phyloP scores from a whole-genome alignment of 2,113 vertebrate genomes.

The Tragelaphus buxtoni region DNA sequence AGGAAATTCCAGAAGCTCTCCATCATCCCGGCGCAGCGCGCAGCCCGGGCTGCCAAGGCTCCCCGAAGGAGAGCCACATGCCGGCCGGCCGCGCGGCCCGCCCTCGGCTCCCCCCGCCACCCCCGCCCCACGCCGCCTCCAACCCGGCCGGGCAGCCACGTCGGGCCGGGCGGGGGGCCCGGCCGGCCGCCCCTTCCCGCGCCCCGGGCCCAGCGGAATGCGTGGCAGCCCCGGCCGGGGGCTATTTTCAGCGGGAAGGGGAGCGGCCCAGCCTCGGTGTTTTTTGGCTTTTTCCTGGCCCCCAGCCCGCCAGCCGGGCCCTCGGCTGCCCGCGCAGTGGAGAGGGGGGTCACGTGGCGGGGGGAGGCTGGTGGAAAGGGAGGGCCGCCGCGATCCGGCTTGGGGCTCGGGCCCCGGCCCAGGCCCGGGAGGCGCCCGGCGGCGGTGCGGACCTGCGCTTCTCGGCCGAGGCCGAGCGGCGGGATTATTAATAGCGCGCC shows the following conservation, averaged over 20 bases:
- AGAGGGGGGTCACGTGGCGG: slow-evolving; percentile 81
- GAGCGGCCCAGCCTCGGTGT: slow-evolving; percentile 83
- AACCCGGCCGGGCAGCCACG: slow-evolving; percentile 49
- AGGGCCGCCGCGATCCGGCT: slow-evolving; percentile 13
- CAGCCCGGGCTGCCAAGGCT: too few species aligned
- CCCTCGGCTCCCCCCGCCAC: too few species aligned
- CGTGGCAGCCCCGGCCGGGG: slow-evolving; percentile 80
- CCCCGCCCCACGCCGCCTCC: not conserved
- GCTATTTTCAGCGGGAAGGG: slow-evolving; percentile 83
- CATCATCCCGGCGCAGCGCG: too few species aligned
- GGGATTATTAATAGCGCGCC: slow-evolving; percentile 52
- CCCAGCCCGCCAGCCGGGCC: slow-evolving; percentile 80
- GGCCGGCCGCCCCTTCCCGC: slow-evolving; percentile 71
- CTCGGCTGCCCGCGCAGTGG: slow-evolving; percentile 80
- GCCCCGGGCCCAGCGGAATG: slow-evolving; percentile 61
- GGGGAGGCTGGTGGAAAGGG: not conserved
- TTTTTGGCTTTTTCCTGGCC: slow-evolving; percentile 84
- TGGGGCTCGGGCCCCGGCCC: not conserved
- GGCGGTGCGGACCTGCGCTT: not conserved
- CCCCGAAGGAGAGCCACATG: too few species aligned
- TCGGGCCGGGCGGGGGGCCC: slow-evolving; percentile 42
- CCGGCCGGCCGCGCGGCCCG: too few species aligned
- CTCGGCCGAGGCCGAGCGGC: not conserved
- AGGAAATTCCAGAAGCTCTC: too few species aligned
- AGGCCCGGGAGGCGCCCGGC: not conserved